phyloP scores from a whole-genome alignment of 2,888 invertebrate genomes.

The Lepas anatifera region DNA sequence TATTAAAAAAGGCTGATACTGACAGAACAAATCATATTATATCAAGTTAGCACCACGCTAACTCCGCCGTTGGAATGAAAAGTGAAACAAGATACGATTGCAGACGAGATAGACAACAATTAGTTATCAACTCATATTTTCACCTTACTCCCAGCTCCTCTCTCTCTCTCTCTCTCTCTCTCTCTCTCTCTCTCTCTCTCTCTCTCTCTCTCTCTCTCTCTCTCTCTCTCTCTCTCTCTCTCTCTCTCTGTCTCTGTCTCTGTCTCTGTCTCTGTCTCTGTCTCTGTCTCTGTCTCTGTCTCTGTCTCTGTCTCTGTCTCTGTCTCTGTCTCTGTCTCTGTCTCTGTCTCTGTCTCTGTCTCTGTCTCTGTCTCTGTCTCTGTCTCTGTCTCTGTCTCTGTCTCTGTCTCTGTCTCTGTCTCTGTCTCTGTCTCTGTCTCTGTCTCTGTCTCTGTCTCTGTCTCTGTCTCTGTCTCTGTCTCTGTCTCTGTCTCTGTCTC shows the following conservation, averaged over 20 bases:
- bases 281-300: slow-evolving; percentile 11
- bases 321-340: neutral
- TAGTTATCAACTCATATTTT: too few relatives aligned
- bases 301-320: neutral
- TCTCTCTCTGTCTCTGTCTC: neutral
- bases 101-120: too few relatives aligned
- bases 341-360: too few relatives aligned
- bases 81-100: too few relatives aligned
- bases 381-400: neutral
- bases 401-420: neutral
- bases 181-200: neutral
- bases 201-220: slow-evolving; percentile 12
- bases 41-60: too few relatives aligned
- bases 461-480: neutral
- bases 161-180: too few relatives aligned
- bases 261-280: neutral
- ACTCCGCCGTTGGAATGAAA: too few relatives aligned
- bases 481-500: neutral
- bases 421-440: too few relatives aligned
- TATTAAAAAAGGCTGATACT: too few relatives aligned
- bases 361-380: neutral
- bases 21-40: too few relatives aligned
- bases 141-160: neutral
- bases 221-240: neutral
- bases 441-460: neutral